phyloP scores from a whole-genome alignment of 2,797 vertebrate species.

The Lepidocolaptes lacrymiger region DNA sequence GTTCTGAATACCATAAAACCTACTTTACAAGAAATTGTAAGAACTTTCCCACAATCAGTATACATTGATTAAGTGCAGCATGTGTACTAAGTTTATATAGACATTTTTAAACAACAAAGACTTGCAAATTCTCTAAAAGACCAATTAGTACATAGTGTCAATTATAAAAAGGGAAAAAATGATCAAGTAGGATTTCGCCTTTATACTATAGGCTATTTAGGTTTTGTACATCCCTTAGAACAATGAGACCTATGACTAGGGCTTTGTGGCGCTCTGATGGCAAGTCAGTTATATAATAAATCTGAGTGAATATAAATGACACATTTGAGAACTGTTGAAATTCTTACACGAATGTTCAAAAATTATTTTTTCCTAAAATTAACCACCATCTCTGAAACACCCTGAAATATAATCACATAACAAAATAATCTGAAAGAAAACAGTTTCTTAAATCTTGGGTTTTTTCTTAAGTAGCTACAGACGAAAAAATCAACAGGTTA shows the following conservation, averaged over 20 bases:
- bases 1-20: background rate
- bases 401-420: background rate
- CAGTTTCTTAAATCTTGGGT: background rate
- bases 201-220: background rate
- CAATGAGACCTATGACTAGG: background rate
- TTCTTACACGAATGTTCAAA: background rate
- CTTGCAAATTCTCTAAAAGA: background rate
- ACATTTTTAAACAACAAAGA: background rate
- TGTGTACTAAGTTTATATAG: background rate
- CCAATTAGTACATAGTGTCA: background rate
- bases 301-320: background rate
- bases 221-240: background rate
- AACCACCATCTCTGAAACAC: background rate
- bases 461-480: background rate
- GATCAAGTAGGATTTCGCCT: background rate
- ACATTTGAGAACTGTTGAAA: background rate
- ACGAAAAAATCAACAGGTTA: background rate
- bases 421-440: background rate
- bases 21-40: background rate
- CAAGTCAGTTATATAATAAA: background rate
- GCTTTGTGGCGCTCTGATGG: background rate
- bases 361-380: background rate
- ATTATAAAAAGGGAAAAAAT: background rate
- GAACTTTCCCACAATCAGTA: background rate
- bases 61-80: background rate